Percentiles rank a stretch among this genome's conserved stretches.
phyloP scores from a whole-genome alignment of 2,888 invertebrate genomes.

The Escarpia spicata region DNA sequence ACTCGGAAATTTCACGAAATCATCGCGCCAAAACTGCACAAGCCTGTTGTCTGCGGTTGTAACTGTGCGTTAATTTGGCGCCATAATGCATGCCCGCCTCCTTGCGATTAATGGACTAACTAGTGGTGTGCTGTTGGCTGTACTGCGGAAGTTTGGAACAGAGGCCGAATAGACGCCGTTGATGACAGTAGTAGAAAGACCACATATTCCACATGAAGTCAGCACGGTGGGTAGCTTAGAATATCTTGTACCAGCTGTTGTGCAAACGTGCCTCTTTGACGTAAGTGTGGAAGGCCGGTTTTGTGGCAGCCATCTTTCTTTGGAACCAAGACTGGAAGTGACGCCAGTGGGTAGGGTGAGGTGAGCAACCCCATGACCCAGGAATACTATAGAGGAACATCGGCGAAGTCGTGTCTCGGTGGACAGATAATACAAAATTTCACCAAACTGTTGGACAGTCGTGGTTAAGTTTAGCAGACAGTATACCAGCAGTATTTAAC shows the following conservation, averaged over 20 bases:
- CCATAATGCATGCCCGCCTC: slow-evolving; percentile 51
- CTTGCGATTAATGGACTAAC: slow-evolving; percentile 48
- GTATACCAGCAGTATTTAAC: too few relatives aligned
- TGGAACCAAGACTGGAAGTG: slow-evolving; percentile 18
- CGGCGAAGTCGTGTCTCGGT: background rate
- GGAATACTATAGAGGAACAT: slow-evolving; percentile 17
- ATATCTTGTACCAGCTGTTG: slow-evolving; percentile 26
- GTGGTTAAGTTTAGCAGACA: too few relatives aligned
- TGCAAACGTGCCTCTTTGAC: slow-evolving; percentile 18
- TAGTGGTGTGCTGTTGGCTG: background rate
- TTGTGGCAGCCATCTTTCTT: background rate
- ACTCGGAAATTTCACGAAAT: slow-evolving; percentile 29
- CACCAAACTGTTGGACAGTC: too few relatives aligned
- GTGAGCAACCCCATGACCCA: slow-evolving; percentile 19
- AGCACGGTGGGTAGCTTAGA: slow-evolving; percentile 36
- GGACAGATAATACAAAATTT: background rate
- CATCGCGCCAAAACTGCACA: slow-evolving; percentile 28
- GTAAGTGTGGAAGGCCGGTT: background rate
- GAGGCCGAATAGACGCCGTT: slow-evolving; percentile 7
- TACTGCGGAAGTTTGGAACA: slow-evolving; percentile 21
- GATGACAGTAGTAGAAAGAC: slow-evolving; percentile 21
- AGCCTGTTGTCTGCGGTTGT: slow-evolving; percentile 14
- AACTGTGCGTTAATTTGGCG: background rate
- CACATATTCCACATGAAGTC: slow-evolving; percentile 43
- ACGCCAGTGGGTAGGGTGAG: slow-evolving; percentile 17